phyloP scores from a whole-genome alignment of 2,888 invertebrate genomes.

The Ophioninae sp. region DNA sequence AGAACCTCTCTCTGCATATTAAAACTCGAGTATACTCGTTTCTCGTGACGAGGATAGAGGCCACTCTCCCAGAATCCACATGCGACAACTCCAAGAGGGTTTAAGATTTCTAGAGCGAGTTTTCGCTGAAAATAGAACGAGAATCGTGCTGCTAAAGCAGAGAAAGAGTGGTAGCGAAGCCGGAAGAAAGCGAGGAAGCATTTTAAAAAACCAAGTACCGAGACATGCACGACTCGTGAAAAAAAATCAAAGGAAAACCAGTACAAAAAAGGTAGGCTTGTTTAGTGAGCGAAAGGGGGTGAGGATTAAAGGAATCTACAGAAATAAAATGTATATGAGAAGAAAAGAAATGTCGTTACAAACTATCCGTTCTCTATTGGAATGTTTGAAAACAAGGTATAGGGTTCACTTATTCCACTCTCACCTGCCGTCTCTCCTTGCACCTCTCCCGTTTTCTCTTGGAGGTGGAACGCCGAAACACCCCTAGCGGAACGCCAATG shows the following conservation, averaged over 20 bases:
- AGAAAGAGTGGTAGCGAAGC: slow-evolving; percentile 9
- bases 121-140: slow-evolving; percentile 52
- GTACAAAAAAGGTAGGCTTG: slow-evolving; percentile 19
- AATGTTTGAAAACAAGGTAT: slow-evolving; percentile 52
- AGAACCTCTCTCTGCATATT: slow-evolving; percentile 59
- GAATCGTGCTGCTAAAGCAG: slow-evolving; percentile 23
- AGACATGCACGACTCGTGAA: slow-evolving; percentile 10
- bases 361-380: slow-evolving; percentile 17
- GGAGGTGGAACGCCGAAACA: slow-evolving; percentile 20
- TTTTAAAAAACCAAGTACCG: not conserved
- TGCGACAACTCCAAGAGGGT: slow-evolving; percentile 51
- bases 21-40: slow-evolving; percentile 58
- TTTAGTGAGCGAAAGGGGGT: slow-evolving; percentile 27
- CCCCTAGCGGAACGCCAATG: slow-evolving; percentile 38
- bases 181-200: not conserved
- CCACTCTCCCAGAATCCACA: slow-evolving; percentile 57
- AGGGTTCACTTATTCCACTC: slow-evolving; percentile 30
- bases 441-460: too few species aligned
- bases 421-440: not conserved
- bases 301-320: not conserved
- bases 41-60: slow-evolving; percentile 47
- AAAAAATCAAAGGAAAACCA: slow-evolving; percentile 30
- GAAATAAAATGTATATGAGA: slow-evolving; percentile 12
- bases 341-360: slow-evolving; percentile 2
- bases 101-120: slow-evolving; percentile 58